phyloP scores from a whole-genome alignment of 2,797 vertebrate genomes.

The Pteronotus mesoamericanus region DNA sequence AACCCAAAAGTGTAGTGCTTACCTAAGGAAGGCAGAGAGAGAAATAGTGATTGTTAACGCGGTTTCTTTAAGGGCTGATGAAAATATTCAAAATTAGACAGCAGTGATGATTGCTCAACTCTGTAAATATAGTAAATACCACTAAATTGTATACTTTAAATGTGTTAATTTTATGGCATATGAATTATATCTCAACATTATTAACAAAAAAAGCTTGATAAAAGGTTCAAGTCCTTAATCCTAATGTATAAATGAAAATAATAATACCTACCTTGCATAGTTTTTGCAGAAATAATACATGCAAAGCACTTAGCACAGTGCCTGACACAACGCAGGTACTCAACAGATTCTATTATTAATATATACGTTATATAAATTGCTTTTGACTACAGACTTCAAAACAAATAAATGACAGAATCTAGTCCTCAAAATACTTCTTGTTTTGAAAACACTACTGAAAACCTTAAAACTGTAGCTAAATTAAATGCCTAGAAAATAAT shows the following conservation, averaged over 20 bases:
- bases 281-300: neutral
- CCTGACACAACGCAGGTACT: neutral
- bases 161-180: neutral
- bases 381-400: neutral
- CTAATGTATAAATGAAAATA: neutral
- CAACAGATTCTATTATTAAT: neutral
- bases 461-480: neutral
- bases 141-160: neutral
- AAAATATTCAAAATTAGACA: neutral
- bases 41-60: neutral
- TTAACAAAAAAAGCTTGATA: neutral
- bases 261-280: neutral
- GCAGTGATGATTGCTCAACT: neutral
- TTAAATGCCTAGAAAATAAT: conserved; percentile 1
- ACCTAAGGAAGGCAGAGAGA: neutral
- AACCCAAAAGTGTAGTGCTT: neutral
- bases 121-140: neutral
- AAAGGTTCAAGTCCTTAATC: neutral
- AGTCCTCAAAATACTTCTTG: neutral
- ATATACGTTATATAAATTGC: neutral
- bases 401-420: neutral
- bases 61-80: neutral
- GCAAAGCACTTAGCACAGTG: neutral
- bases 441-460: conserved; percentile 14
- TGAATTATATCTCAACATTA: neutral